Evolutionary conservation across 2,113 vertebrate genomes (phyloP).

Genomic region (Laticauda laticaudata): DNA sequence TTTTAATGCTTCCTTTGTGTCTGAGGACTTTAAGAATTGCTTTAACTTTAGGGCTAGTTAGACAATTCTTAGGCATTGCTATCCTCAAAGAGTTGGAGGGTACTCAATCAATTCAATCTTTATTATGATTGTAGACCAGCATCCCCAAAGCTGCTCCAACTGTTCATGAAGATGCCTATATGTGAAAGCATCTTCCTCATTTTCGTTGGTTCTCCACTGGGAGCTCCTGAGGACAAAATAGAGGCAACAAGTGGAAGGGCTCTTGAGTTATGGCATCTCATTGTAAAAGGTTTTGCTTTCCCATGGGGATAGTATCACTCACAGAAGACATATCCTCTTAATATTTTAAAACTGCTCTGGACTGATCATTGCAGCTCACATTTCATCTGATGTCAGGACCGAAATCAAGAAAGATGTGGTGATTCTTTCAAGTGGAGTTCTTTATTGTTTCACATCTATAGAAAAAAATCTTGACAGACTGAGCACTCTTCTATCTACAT

Average conservation of each 20-base stretch:
- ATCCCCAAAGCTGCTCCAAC: background rate
- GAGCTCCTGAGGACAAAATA: background rate
- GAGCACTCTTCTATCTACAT: background rate
- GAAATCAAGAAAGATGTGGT: background rate
- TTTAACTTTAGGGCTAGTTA: background rate
- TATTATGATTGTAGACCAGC: background rate
- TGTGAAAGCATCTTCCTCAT: background rate
- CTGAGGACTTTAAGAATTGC: background rate
- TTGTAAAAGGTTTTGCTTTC: background rate
- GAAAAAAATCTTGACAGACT: background rate
- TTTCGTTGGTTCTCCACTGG: background rate
- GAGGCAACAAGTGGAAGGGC: background rate
- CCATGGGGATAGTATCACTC: background rate
- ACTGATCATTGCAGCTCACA: background rate
- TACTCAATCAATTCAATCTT: background rate
- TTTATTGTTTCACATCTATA: background rate
- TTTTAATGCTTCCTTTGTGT: background rate
- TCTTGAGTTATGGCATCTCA: background rate
- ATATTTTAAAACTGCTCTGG: background rate
- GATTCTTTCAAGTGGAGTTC: background rate
- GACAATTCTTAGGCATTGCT: background rate
- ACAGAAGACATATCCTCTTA: background rate
- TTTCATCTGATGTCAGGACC: background rate
- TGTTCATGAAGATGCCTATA: background rate
- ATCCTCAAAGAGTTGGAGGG: background rate